Conservation (phyloP, 2,797 vertebrate genomes). For the Rallus crepitans region DNA sequence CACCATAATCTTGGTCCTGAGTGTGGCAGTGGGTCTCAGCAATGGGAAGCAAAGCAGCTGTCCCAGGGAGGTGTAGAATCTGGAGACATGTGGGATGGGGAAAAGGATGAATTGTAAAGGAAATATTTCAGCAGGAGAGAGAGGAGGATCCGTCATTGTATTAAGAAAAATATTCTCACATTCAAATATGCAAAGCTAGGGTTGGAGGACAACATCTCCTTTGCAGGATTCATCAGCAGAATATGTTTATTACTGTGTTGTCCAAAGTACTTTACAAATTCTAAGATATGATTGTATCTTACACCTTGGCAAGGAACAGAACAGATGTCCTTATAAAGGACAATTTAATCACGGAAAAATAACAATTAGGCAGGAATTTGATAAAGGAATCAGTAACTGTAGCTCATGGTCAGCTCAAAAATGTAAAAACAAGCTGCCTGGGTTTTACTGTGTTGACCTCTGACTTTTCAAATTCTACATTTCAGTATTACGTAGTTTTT, state of each 20-base stretch:
- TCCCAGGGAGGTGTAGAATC: neutral
- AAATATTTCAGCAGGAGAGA: neutral
- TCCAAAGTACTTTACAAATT: constrained; percentile 39
- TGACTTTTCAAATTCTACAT: neutral
- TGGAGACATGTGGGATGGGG: neutral
- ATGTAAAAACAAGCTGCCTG: neutral
- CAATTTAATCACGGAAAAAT: constrained; percentile 51
- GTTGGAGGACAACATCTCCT: neutral
- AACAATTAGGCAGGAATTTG: constrained; percentile 25
- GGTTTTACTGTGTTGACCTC: neutral
- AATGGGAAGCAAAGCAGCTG: neutral
- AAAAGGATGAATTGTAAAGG: neutral
- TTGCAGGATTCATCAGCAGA: neutral
- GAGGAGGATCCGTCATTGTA: neutral
- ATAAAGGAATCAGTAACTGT: neutral
- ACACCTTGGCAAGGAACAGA: constrained; percentile 53
- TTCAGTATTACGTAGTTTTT: neutral
- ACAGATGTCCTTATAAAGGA: constrained; percentile 55
- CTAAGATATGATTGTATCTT: constrained; percentile 25
- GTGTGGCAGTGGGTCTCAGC: neutral
- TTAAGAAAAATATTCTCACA: neutral
- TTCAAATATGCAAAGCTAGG: neutral
- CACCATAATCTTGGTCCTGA: neutral
- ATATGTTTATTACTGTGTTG: constrained; percentile 17
- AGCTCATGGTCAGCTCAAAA: neutral